Base-by-base conservation (phyloP, 2,113 vertebrate genomes). In the Sardina pilchardus region DNA sequence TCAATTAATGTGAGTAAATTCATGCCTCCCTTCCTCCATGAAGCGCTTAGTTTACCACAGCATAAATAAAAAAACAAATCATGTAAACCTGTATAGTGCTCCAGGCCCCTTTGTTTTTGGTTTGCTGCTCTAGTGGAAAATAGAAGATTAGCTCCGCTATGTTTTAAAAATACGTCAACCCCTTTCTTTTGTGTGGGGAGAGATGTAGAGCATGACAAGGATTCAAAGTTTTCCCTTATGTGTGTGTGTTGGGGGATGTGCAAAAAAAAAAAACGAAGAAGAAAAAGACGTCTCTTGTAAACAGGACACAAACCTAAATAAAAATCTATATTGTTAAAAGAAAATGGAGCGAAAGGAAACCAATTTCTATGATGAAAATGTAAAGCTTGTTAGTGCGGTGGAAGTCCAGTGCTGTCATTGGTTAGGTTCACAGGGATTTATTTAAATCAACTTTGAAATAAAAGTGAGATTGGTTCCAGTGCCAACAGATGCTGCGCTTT, bases 191-290 rank as follows among this genome's bases (percentile, higher is more conserved):
- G 81, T 48, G 30, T 30, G 34, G 21, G 88, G 82, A 85, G 75
- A 56, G 84, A 75, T 84, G 75, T 56, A 85, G 87, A 88, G 71
- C 89, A 89, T 84, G 89, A 91, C 53, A 88, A 92, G 83, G 82
- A 91, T 90, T 93, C 92, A 90, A 93, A 92, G 91, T 90, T 82
- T 90, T 86, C 83, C 90, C 91, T 81, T 36, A 85, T 53, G n/a
- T 89, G 90, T 92, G 91, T 88, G 47, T 86, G 87, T 91, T 88
- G 84, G 91, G 91, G 92, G 86, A 94, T 94, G 92, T 95, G 92
- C 92, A 91, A 93, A 91, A 87, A 92, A 91, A 93, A 91, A 87
- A 92, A 10, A 78, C 12, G 30, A 78, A 78, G 17, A 9, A 34
- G 12, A 78, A 36, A 34, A 71, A 71, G 34, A 71, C 63, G 9